Base-by-base conservation (phyloP, 2,888 invertebrate genomes). In the Suillia variegata region DNA sequence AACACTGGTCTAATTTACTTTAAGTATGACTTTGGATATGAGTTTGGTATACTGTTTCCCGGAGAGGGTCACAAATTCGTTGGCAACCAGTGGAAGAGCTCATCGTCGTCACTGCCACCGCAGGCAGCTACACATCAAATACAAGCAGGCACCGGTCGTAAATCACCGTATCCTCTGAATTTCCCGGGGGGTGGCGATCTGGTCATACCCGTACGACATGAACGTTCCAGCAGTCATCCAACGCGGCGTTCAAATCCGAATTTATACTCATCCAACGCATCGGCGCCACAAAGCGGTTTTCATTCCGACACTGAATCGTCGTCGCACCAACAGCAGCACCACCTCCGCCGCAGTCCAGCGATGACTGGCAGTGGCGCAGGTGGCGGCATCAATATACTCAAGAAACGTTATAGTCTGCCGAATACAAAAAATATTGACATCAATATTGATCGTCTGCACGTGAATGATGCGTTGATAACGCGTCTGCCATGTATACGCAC, bases 21-120 rank as follows among this genome's bases (percentile, higher is more conserved):
- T 85, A 91, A 91, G 83, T 91, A 91, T 78, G 91, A 91, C 83
- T 91, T 91, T 75, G 90, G 90, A 69, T 91, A 90, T 80, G 91
- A 91, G 79, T 90, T 90, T 76, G 90, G 90, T 62, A 86, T 90
- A 66, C 85, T 90, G 50, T 83, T 89, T 53, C 90, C 90, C 45
- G 88, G 88, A 53, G 88, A 88, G 77, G 85, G 87, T 67, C 85
- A 85, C 76, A 83, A 83, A 69, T 78, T 82, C 63, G 74, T 82
- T 62, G 79, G 77, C 65, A 79, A 77, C 63, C 73, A 77, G 67
- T 79, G 79, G 74, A 77, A 71, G 62, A 73, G 70, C 54, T 65
- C 68, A 34, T 65, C 63, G 52, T 63, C 71, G 33, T 59, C 66
- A 12, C 55, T 63, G 13, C 50, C 50, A 2, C 50, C 59, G 12